These are phyloP conservation scores for Neoaliturus tenellus DNA, from an alignment of 2,888 invertebrate species.

Conservation along the genomic window DNA sequence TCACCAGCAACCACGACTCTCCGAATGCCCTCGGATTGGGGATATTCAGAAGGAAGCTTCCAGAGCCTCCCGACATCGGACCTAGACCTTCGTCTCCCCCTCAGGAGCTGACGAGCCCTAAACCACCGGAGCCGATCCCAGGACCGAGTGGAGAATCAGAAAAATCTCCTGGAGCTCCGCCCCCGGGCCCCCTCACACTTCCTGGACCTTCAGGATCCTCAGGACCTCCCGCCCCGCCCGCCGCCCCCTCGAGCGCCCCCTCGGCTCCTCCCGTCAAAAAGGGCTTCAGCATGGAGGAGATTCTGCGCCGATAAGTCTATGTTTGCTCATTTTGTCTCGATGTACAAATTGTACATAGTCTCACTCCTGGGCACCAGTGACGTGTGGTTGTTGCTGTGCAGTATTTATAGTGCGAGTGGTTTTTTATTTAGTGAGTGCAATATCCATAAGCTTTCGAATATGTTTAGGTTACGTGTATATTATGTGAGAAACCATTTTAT, in stretches of 20 bases:
- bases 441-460: conserved; percentile 37
- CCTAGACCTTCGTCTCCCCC: conserved; percentile 61
- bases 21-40: conserved; percentile 71
- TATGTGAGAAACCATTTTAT: conserved; percentile 27
- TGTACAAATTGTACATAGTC: neutral
- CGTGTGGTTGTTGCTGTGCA: conserved; percentile 17
- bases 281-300: conserved; percentile 94
- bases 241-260: conserved; percentile 75
- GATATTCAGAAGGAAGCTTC: conserved; percentile 63
- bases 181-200: conserved; percentile 70
- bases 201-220: conserved; percentile 55
- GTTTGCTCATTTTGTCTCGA: neutral
- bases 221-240: conserved; percentile 47
- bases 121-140: conserved; percentile 53
- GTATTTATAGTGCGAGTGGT: conserved; percentile 41
- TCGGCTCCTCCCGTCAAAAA: conserved; percentile 80
- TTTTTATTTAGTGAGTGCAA: conserved; percentile 31
- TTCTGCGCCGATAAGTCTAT: conserved; percentile 81
- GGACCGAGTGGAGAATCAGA: conserved; percentile 43
- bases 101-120: neutral
- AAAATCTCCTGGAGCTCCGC: conserved; percentile 67
- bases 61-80: conserved; percentile 65
- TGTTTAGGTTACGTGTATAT: neutral
- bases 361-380: neutral
- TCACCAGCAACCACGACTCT: conserved; percentile 76